Evolutionary conservation across 1,140 invertebrate species (phyloP).

Genomic region (Drosophila cardini): DNA sequence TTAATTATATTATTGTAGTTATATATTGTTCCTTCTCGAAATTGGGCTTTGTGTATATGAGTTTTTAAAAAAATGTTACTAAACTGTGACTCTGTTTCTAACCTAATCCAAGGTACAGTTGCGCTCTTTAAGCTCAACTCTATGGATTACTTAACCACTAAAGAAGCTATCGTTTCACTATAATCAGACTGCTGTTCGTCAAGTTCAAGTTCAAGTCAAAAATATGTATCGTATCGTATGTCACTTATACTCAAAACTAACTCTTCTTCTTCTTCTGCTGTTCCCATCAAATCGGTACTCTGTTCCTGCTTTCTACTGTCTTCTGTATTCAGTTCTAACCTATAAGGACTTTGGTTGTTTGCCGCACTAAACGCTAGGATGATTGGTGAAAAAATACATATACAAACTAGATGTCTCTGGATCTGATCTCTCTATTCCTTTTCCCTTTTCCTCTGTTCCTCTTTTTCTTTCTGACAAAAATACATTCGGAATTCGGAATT

Average conservation of each 20-base stretch:
- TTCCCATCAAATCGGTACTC: constrained; percentile 1
- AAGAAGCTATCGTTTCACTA: constrained; percentile 41
- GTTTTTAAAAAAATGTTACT: constrained; percentile 67
- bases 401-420: constrained; percentile 60
- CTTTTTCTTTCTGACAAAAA: constrained; percentile 44
- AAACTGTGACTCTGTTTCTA: constrained; percentile 18
- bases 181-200: constrained; percentile 64
- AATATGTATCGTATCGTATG: constrained; percentile 47
- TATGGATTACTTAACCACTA: constrained; percentile 54
- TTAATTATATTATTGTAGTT: constrained; percentile 16
- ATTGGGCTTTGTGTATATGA: constrained; percentile 52
- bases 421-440: constrained; percentile 14
- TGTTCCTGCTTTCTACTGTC: neutral
- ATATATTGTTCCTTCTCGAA: constrained; percentile 12
- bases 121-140: constrained; percentile 62
- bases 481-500: constrained; percentile 27
- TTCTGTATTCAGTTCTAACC: constrained; percentile 55
- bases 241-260: constrained; percentile 13
- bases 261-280: neutral
- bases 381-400: constrained; percentile 81
- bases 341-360: constrained; percentile 83
- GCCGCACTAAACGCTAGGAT: constrained; percentile 80
- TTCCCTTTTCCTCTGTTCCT: constrained; percentile 25
- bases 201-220: constrained; percentile 62
- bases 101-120: constrained; percentile 33